phyloP scores from a whole-genome alignment of 2,888 invertebrate species.

The Chorisops tibialis region DNA sequence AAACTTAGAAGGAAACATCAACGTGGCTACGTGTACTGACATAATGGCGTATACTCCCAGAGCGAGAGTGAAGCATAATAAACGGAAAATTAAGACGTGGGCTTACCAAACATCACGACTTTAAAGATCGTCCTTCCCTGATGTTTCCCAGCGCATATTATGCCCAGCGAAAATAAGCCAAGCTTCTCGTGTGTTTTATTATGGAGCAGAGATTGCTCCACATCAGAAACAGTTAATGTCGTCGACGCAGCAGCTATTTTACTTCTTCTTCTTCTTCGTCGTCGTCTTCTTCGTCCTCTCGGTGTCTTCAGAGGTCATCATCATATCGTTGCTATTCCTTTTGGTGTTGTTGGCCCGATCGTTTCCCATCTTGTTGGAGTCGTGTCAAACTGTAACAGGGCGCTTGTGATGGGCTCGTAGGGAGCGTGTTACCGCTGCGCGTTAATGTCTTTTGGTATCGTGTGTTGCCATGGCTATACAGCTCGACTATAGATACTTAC shows the following conservation, averaged over 20 bases:
- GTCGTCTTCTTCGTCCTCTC: neutral
- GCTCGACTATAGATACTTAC: too few relatives aligned
- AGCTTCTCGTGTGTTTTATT: too few relatives aligned
- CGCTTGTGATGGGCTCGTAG: too few relatives aligned
- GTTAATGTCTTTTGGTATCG: conserved; percentile 11
- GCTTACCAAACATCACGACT: conserved; percentile 20
- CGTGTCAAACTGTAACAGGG: too few relatives aligned
- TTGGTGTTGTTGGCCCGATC: too few relatives aligned
- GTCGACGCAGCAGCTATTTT: conserved; percentile 14
- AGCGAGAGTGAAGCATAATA: conserved; percentile 19
- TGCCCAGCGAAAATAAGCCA: too few relatives aligned
- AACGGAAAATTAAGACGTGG: conserved; percentile 22
- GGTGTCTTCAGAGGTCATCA: neutral
- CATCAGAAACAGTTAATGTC: conserved; percentile 12
- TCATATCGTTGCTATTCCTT: too few relatives aligned
- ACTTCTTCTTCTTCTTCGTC: neutral
- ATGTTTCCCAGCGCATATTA: neutral
- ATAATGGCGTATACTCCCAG: conserved; percentile 25
- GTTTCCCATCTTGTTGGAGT: too few relatives aligned
- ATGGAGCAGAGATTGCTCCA: conserved; percentile 16
- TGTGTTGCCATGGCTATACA: conserved; percentile 7
- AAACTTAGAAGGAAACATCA: too few relatives aligned
- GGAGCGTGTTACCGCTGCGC: neutral
- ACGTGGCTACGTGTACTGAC: conserved; percentile 6
- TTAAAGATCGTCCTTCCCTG: conserved; percentile 8